Conservation (phyloP, 2,888 invertebrate species). For the Chelonus formosanus region DNA sequence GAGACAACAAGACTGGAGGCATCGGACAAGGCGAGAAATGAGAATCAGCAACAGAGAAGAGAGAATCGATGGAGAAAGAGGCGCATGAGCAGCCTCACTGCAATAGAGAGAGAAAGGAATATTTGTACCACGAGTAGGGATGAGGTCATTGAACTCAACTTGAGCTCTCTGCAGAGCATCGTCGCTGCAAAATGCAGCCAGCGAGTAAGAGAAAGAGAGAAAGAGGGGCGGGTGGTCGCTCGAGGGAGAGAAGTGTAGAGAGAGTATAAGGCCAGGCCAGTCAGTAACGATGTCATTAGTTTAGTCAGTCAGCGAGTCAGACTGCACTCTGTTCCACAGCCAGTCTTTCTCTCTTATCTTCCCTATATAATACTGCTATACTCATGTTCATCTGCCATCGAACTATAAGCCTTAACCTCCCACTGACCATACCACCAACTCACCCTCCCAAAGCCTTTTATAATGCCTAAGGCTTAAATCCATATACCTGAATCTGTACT, state of each 20-base stretch:
- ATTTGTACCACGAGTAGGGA: conserved; percentile 35
- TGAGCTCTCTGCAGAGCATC: conserved; percentile 40
- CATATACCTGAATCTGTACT: no score
- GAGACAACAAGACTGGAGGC: conserved; percentile 20
- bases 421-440: no score
- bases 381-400: neutral
- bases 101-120: conserved; percentile 23
- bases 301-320: conserved; percentile 63
- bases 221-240: conserved; percentile 14
- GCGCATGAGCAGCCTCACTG: conserved; percentile 33
- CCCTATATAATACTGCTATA: neutral
- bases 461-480: neutral
- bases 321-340: conserved; percentile 54
- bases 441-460: no score
- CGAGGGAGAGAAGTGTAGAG: conserved; percentile 37
- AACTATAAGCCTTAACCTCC: no score
- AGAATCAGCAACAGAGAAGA: conserved; percentile 23
- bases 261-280: conserved; percentile 56
- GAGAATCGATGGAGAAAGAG: conserved; percentile 42
- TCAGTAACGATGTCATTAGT: conserved; percentile 63
- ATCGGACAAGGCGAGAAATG: conserved; percentile 25
- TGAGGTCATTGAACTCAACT: conserved; percentile 53
- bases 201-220: conserved; percentile 32
- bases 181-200: conserved; percentile 37
- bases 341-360: conserved; percentile 7